phyloP scores from a whole-genome alignment of 2,797 vertebrate species.

The Morus bassanus region DNA sequence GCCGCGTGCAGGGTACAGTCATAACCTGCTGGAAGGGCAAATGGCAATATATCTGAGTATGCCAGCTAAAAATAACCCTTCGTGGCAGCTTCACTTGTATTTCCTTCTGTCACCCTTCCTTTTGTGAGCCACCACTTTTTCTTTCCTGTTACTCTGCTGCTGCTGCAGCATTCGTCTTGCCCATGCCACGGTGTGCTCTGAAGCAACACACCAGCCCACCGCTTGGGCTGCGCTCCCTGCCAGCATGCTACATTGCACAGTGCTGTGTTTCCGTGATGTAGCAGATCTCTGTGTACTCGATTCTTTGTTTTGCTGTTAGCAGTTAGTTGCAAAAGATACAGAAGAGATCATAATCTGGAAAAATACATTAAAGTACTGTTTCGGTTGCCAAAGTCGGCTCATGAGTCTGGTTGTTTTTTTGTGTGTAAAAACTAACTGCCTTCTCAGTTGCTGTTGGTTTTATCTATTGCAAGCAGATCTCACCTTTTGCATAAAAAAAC shows the following conservation, averaged over 20 bases:
- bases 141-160: not conserved
- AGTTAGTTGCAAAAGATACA: not conserved
- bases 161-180: not conserved
- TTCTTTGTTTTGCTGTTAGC: not conserved
- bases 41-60: not conserved
- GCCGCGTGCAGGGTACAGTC: not conserved
- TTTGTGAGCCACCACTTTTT: not conserved
- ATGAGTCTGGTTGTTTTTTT: not conserved
- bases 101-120: not conserved
- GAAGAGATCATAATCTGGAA: not conserved
- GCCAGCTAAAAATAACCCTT: not conserved
- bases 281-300: not conserved
- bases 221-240: not conserved
- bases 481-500: not conserved
- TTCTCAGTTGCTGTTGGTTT: not conserved
- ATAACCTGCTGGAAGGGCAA: not conserved
- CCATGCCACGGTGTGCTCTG: rapidly evolving
- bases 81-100: not conserved
- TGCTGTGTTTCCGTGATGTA: not conserved
- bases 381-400: not conserved
- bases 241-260: not conserved
- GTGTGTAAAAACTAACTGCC: not conserved
- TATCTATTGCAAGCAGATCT: not conserved
- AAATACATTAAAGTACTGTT: not conserved
- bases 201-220: not conserved